phyloP scores from a whole-genome alignment of 2,113 vertebrate species.

The Centrocercus urophasianus region DNA sequence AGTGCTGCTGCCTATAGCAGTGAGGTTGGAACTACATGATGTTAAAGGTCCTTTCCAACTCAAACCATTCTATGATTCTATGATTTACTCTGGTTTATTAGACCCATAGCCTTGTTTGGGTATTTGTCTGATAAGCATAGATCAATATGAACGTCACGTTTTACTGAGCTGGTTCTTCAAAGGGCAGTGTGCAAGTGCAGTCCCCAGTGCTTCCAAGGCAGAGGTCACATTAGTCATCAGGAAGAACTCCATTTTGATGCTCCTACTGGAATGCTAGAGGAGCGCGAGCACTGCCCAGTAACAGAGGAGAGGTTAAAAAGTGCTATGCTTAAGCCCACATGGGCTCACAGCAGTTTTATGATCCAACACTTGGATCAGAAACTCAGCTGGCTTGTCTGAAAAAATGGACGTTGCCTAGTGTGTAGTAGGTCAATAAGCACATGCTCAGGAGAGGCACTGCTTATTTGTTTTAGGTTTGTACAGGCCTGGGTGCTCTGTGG shows the following conservation, averaged over 20 bases:
- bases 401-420: no score
- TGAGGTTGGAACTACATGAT: no score
- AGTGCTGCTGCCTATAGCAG: no score
- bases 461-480: no score
- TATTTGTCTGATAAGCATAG: background rate
- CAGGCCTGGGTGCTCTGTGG: no score
- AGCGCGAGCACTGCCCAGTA: fast-evolving
- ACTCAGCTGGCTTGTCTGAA: background rate
- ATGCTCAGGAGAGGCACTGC: no score
- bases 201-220: background rate
- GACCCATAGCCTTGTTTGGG: fast-evolving
- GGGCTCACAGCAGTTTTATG: background rate
- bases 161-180: background rate
- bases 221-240: fast-evolving
- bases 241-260: background rate
- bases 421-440: no score
- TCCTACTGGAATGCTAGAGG: background rate
- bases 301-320: background rate
- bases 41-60: no score
- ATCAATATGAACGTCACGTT: background rate
- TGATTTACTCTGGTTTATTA: background rate
- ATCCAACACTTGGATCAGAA: background rate
- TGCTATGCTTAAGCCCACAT: background rate
- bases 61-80: no score
- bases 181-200: background rate